Base-by-base conservation (phyloP, 2,113 vertebrate species). In the Ibidorhyncha struthersii region DNA sequence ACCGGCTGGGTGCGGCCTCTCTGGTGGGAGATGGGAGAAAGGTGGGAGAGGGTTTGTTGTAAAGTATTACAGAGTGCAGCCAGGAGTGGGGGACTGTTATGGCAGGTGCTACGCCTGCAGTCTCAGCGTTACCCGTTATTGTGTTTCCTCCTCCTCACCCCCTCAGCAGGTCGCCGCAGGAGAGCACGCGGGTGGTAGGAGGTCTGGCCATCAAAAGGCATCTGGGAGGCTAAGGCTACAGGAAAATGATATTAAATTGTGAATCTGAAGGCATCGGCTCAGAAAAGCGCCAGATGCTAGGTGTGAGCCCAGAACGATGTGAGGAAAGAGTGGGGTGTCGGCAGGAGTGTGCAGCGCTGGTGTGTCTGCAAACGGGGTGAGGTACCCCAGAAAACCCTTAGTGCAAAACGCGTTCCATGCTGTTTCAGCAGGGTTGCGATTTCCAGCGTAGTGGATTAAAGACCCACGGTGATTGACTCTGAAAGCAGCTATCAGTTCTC, bases 111-210 rank as follows among this genome's bases (percentile, higher is more conserved):
- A 3, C 2, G 30, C 69, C 77, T 69, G 61, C 45, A 8, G 69
- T 52, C 71, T 88, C 53, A 38, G 50, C 5, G 0, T 59, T 62
- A 62, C 26, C 55, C 2, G 0, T 52, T 78, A 81, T 8, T 86
- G 50, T 14, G 45, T 88, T 76, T 55, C 77, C 22, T 73, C 89
- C 76, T 90, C 45, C 67, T 73, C 92, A 26, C 14, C 27, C 38
- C 29, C 71, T 66, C 53, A 0, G 9, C 74, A 62, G 58, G 43
- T 27, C 1, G 4, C 82, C 5, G 17, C 34, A 27, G 90, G 71
- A 90, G 10, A 62, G 32, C 1, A 0, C 0, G 12, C 2, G 1
- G 74, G 17, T 3, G 5, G 62, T 4, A 25, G 83, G 85, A 86
- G 71, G 15, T 73, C 67, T 83, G 72, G 61, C 38, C n/a, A 10